Evolutionary conservation across 2,888 invertebrate species (phyloP), one percentile per base, ranked within the genome.

Genomic region (Synergus laeviventris): DNA sequence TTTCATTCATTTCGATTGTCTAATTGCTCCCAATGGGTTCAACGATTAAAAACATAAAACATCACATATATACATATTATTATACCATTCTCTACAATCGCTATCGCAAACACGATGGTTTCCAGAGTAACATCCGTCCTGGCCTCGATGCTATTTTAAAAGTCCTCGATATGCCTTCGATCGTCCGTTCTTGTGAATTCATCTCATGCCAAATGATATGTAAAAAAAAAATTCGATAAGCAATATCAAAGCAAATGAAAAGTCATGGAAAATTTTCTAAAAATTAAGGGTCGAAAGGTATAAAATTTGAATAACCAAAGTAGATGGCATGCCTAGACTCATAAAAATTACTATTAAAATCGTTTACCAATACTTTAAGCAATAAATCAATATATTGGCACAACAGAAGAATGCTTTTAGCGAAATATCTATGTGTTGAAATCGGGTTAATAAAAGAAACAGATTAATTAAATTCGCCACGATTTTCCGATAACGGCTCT

Each of bases 121-220:
- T 76, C 78, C 80, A 81, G 81, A 81, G 78, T 74, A 76, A 73
- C 81, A 74, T 77, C 61, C 59, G 80, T 64, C 54, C 38, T 82
- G 86, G 83, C 86, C 87, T 87, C 86, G 85, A 79, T 83, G 85
- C 87, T 86, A 87, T 87, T 87, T 86, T 86, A 82, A 84, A 85
- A 84, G 78, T 81, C 81, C 81, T 78, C 78, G 79, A 81, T 78
- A 78, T 74, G 73, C 74, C 75, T 81, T 76, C 76, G 54, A 62
- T 73, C 73, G 49, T 66, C 38, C 39, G 74, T 74, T 76, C 76
- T 49, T 73, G 21, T 42, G 38, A 45, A 36, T 73, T 42, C n/a
- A 45, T 73, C 45, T 14, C 73, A 60, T 21, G 56, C 39, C 56
- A 74, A 60, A 45, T 70, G 1, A 59, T 24, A 14, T 54, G 45